Conservation (phyloP, 2,888 invertebrate species). For the Lithodes maja region DNA sequence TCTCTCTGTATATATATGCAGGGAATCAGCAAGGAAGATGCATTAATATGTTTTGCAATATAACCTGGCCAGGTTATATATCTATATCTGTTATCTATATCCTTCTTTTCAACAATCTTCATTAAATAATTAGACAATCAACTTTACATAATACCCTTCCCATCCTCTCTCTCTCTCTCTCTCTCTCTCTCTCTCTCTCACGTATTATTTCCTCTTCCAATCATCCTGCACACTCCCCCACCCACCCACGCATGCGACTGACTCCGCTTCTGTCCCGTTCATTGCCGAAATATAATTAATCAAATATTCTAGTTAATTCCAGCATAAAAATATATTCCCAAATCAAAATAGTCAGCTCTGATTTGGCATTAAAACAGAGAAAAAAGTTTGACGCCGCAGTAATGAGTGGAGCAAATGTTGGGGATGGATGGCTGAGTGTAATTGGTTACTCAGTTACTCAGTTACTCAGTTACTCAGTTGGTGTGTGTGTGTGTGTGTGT, state of each 20-base stretch:
- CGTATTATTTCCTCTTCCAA: neutral
- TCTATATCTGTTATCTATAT: no score
- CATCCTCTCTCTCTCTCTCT: slow-evolving; percentile 22
- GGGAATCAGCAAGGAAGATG: neutral
- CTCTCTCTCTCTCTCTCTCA: neutral
- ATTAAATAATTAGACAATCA: neutral
- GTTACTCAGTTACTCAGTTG: no score
- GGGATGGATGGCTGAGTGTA: neutral
- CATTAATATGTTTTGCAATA: no score
- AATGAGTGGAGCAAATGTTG: slow-evolving; percentile 1
- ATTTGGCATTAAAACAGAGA: neutral
- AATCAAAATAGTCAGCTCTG: neutral
- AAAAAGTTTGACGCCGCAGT: neutral
- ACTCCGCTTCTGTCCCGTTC: neutral
- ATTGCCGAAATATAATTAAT: neutral
- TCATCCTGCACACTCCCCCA: neutral
- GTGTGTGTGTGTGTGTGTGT: no score
- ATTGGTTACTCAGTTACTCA: no score
- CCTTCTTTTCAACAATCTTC: no score
- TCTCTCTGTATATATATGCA: slow-evolving; percentile 10
- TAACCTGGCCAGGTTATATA: no score
- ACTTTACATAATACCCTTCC: slow-evolving; percentile 6
- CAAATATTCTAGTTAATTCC: neutral
- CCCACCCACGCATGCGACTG: neutral
- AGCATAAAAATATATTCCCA: neutral